phyloP scores from a whole-genome alignment of 2,797 vertebrate genomes.

The Premnoplex brunnescens region DNA sequence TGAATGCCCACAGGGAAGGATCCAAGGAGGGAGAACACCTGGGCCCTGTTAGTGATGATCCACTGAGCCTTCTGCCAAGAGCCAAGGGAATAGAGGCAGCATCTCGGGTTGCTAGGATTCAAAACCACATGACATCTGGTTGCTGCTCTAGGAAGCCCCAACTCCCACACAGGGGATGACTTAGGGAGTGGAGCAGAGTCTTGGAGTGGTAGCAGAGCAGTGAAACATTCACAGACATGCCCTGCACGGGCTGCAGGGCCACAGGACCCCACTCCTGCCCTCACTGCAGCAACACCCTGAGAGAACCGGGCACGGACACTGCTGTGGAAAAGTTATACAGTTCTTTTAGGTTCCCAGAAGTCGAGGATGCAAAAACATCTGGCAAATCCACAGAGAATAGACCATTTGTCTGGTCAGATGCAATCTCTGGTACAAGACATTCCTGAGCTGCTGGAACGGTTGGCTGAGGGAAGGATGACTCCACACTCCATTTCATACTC shows the following conservation, averaged over 20 bases:
- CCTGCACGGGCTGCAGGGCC: not conserved
- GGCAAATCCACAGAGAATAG: not conserved
- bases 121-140: not conserved
- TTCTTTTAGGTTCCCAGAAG: not conserved
- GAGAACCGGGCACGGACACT: not conserved
- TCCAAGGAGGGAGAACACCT: not conserved
- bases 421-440: slow-evolving; percentile 17
- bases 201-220: not conserved
- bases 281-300: not conserved
- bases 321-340: not conserved
- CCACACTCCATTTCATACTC: not conserved
- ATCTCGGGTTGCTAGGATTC: slow-evolving; percentile 42
- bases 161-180: not conserved
- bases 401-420: slow-evolving; percentile 8
- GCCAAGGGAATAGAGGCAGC: slow-evolving; percentile 28
- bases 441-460: not conserved
- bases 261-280: not conserved
- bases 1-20: not conserved
- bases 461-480: not conserved
- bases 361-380: slow-evolving; percentile 39
- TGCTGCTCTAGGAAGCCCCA: slow-evolving; percentile 3
- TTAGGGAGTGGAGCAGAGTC: not conserved
- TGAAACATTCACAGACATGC: not conserved
- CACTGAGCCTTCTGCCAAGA: not conserved
- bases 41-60: not conserved